These are phyloP conservation scores for Plestiodon gilberti DNA, from an alignment of 2,113 vertebrate genomes.

Conservation along the genomic window DNA sequence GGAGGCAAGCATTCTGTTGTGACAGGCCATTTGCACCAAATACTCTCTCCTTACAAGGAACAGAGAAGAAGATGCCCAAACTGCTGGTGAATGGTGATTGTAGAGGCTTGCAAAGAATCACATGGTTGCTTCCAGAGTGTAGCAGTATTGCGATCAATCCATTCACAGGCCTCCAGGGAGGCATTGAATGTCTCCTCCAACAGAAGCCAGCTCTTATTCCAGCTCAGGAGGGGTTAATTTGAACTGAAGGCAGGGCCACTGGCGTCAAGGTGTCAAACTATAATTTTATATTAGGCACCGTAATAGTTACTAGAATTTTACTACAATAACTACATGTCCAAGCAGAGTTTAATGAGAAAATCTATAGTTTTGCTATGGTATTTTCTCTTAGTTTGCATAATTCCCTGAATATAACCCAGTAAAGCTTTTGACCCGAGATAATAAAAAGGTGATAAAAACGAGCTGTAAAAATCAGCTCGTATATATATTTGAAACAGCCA, in stretches of 20 bases:
- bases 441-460: slow-evolving; percentile 84
- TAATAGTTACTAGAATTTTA: slow-evolving; percentile 86
- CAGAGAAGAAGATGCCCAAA: background rate
- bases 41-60: background rate
- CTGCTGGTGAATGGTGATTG: background rate
- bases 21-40: background rate
- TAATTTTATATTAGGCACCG: slow-evolving; percentile 86
- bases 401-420: slow-evolving; percentile 84
- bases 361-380: slow-evolving; percentile 85
- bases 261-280: slow-evolving; percentile 73
- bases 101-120: background rate
- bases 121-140: background rate
- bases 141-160: slow-evolving; percentile 3
- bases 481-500: slow-evolving; percentile 62
- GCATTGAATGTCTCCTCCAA: background rate
- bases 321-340: slow-evolving; percentile 85
- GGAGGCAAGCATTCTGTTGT: background rate
- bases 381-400: slow-evolving; percentile 87
- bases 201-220: slow-evolving; percentile 24
- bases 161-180: background rate
- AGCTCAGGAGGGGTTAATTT: slow-evolving; percentile 62
- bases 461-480: slow-evolving; percentile 76
- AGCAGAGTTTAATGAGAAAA: slow-evolving; percentile 87
- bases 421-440: slow-evolving; percentile 84
- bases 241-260: slow-evolving; percentile 66